Conservation (phyloP, 2,797 vertebrate species). For the Coracias cyanogaster region DNA sequence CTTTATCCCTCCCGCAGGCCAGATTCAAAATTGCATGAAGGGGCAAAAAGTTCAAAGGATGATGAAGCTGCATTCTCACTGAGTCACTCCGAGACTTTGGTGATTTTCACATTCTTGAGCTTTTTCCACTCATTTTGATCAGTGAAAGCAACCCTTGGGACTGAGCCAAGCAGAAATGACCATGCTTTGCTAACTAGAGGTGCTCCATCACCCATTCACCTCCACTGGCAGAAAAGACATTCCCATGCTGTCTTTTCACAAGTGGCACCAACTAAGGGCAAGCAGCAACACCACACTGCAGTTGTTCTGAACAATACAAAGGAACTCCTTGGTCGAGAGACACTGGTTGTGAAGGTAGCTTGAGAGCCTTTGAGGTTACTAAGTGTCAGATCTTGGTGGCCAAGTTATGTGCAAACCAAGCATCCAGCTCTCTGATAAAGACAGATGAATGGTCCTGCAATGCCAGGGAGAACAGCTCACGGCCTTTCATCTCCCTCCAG, state of each 20-base stretch:
- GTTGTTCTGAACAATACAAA: not conserved
- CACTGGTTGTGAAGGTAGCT: not conserved
- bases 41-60: not conserved
- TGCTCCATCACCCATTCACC: not conserved
- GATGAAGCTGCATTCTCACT: not conserved
- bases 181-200: not conserved
- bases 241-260: not conserved
- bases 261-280: not conserved
- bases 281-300: not conserved
- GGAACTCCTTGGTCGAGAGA: not conserved
- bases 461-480: not conserved
- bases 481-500: not conserved
- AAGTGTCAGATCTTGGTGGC: not conserved
- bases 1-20: slow-evolving; percentile 23
- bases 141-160: not conserved
- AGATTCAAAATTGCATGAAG: not conserved
- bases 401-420: not conserved
- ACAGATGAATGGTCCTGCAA: not conserved
- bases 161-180: not conserved
- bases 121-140: not conserved
- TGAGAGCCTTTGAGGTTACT: not conserved
- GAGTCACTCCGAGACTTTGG: not conserved
- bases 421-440: not conserved
- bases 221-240: not conserved
- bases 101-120: not conserved